Evolutionary conservation across 1,140 invertebrate species (phyloP).

Genomic region (Brachionus plicatilis): DNA sequence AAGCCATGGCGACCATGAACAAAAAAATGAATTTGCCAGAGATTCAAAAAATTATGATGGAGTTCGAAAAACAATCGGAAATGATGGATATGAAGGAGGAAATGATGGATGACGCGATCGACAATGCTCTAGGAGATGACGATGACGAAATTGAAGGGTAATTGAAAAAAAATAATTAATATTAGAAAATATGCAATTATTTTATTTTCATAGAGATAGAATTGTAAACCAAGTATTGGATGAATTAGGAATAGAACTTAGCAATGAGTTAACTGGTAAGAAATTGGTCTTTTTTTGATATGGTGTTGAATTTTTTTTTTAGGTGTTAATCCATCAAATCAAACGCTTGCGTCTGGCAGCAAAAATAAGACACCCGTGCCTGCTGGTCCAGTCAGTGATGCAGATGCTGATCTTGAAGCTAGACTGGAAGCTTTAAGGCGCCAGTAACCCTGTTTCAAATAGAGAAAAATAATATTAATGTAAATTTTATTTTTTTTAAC

Average conservation of each 20-base stretch:
- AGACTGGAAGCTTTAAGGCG: conserved; percentile 83
- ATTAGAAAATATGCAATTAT: conserved; percentile 43
- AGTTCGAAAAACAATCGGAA: conserved; percentile 98
- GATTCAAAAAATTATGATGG: conserved; percentile 96
- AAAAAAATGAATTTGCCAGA: conserved; percentile 87
- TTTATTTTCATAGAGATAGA: conserved; percentile 48
- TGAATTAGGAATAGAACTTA: conserved; percentile 88
- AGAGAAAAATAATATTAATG: background rate
- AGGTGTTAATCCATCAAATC: conserved; percentile 52
- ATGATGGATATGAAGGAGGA: conserved; percentile 99
- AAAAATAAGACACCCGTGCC: conserved; percentile 55
- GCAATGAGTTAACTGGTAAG: conserved; percentile 76
- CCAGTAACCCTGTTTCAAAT: conserved; percentile 62
- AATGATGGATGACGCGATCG: conserved; percentile 99
- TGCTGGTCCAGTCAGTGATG: conserved; percentile 56
- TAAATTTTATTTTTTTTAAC: background rate
- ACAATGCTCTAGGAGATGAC: conserved; percentile 96
- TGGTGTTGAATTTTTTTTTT: background rate
- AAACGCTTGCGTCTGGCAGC: conserved; percentile 41
- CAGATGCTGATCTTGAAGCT: conserved; percentile 88
- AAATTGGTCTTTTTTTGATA: conserved; percentile 47
- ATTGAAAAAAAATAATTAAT: conserved; percentile 36
- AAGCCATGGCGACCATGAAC: conserved; percentile 98
- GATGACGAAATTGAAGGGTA: conserved; percentile 85
- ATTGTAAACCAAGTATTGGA: conserved; percentile 80